Evolutionary conservation across 1,140 invertebrate species (phyloP), one percentile per base, ranked within the genome.

Genomic region (honey bee (Apis mellifera)): DNA sequence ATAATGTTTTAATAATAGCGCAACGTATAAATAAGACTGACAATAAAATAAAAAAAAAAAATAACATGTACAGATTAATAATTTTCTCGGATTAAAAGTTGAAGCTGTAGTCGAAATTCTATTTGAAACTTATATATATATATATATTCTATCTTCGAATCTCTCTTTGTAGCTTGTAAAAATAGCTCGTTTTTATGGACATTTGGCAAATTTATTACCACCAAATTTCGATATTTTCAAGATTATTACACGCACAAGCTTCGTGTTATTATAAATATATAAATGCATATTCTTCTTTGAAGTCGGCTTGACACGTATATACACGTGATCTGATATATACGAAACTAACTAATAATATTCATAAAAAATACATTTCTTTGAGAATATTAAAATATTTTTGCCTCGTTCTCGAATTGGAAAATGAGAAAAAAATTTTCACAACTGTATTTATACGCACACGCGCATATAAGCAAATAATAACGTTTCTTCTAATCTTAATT

Each of bases 401-500:
- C 21, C 32, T n/a, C 62, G 60, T 17, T 2, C n/a, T n/a, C n/a
- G 15, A 19, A 48, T 59, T 12, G 13, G 32, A 54, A 52, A 66
- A 66, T n/a, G n/a, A 13, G 32, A 42, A 42, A 7, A 42, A 42
- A 42, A 0, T 32, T 8, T 7, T 64, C n/a, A 69, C 69, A 84
- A 60, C 50, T 64, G 21, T 57, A 54, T 64, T 59, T 60, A 78
- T 69, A 42, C 60, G 50, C 62, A 42, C 7, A 48, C 59, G 59
- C 62, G 60, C 60, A 74, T 32, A 32, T 32, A 32, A 32, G 19
- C 71, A 80, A 72, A 21, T 78, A 72, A 21, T 78, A 74, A 66
- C 73, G 55, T 84, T 69, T 85, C 62, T 84, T 86, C 59, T 69
- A 82, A 65, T 60, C 57, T 50, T 32, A 1, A 21, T 19, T 42